A percentile compares a stretch with the other conserved stretches of the same genome.
Evolutionary conservation across 1,140 invertebrate species (phyloP).

Genomic region (Penaeus chinensis): DNA sequence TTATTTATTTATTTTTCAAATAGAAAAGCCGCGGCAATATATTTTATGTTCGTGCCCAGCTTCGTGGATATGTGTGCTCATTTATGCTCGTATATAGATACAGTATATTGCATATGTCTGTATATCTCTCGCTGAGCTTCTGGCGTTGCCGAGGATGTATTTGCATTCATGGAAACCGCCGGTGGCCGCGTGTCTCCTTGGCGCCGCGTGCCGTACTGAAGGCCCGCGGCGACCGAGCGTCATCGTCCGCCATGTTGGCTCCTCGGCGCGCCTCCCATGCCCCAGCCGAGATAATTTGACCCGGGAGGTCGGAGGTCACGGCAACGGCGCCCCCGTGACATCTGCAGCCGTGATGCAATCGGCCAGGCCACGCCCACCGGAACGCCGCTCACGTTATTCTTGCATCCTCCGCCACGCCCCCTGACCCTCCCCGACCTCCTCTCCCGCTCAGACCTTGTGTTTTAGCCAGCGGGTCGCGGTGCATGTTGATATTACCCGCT

Average conservation of each 20-base stretch:
- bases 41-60: too few species aligned
- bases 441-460: not conserved
- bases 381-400: not conserved
- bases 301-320: constrained; percentile 18
- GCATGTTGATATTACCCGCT: too few species aligned
- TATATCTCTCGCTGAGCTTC: too few species aligned
- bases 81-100: too few species aligned
- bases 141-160: too few species aligned
- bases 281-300: not conserved
- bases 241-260: not conserved
- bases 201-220: too few species aligned
- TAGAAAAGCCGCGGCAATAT: too few species aligned
- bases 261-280: not conserved
- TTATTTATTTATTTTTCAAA: too few species aligned
- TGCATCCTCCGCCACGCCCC: constrained; percentile 27
- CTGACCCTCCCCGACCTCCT: not conserved
- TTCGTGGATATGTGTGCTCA: too few species aligned
- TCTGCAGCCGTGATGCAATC: constrained; percentile 22
- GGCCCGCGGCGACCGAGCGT: not conserved
- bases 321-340: not conserved
- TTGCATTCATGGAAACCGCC: too few species aligned
- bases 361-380: not conserved
- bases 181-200: too few species aligned
- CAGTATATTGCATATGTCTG: too few species aligned
- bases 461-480: not conserved